These are phyloP conservation scores for Trypoxylus dichotomus DNA, from an alignment of 1,140 invertebrate genomes.

Conservation along the genomic window DNA sequence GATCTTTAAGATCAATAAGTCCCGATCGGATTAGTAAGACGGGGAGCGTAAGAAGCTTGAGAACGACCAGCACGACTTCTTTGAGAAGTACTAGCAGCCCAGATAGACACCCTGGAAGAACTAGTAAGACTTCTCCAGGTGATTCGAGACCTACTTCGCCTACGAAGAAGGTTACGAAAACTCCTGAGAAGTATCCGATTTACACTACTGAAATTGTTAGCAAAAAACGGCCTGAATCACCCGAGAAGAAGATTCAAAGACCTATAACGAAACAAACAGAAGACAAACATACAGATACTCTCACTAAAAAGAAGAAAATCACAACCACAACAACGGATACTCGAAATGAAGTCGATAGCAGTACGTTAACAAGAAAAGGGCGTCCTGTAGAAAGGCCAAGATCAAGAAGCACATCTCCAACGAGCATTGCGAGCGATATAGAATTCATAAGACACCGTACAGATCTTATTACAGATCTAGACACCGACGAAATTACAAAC, in stretches of 20 bases:
- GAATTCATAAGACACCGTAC: constrained; percentile 42
- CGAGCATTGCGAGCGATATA: constrained; percentile 42
- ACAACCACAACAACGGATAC: constrained; percentile 1
- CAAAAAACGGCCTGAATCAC: neutral
- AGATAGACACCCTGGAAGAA: constrained; percentile 52
- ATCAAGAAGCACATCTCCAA: constrained; percentile 45
- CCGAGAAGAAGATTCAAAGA: constrained; percentile 52
- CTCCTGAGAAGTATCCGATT: constrained; percentile 31
- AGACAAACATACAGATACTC: constrained; percentile 37
- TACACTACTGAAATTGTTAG: constrained; percentile 31
- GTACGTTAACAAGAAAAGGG: constrained; percentile 37
- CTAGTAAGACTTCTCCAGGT: constrained; percentile 4
- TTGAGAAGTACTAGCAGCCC: constrained; percentile 59
- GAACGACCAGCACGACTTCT: constrained; percentile 55
- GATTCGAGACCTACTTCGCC: constrained; percentile 38
- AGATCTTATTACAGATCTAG: constrained; percentile 43
- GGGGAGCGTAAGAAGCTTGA: constrained; percentile 53
- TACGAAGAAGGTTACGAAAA: constrained; percentile 42
- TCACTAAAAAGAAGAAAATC: constrained; percentile 36
- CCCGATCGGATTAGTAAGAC: constrained; percentile 56
- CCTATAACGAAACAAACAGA: constrained; percentile 31
- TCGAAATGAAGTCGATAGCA: constrained; percentile 36
- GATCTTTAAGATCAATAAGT: constrained; percentile 64
- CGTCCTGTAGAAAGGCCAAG: constrained; percentile 29
- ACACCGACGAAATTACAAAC: constrained; percentile 19